phyloP scores from a whole-genome alignment of 2,888 invertebrate genomes.

The Cerastoderma edule region DNA sequence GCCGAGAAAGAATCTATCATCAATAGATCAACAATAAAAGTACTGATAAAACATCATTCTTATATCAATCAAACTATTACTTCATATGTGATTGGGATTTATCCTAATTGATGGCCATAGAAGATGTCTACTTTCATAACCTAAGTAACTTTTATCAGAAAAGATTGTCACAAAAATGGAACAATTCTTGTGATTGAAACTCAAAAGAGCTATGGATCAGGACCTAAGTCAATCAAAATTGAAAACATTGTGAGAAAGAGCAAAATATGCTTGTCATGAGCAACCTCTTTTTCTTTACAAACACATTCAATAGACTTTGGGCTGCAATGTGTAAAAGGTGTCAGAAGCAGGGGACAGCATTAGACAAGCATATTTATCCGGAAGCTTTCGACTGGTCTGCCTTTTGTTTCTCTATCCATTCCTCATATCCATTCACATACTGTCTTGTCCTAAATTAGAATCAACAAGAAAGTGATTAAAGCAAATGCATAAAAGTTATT shows the following conservation, averaged over 20 bases:
- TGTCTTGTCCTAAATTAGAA: conserved; percentile 59
- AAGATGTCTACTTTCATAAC: background rate
- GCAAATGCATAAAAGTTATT: background rate
- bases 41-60: no score
- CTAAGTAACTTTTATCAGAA: background rate
- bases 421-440: conserved; percentile 66
- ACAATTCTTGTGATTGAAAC: background rate
- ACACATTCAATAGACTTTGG: background rate
- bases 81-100: background rate
- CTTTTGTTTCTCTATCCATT: conserved; percentile 54
- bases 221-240: background rate
- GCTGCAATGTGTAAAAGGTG: background rate
- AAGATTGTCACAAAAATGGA: background rate
- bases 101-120: background rate
- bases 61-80: background rate
- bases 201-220: background rate
- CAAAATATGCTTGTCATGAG: background rate
- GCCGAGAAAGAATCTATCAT: no score
- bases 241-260: conserved; percentile 5
- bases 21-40: no score
- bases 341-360: background rate
- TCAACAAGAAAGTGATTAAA: background rate
- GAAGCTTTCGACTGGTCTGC: background rate
- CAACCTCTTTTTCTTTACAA: background rate
- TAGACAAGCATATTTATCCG: background rate